Evolutionary conservation across 1,140 invertebrate genomes (phyloP).

Genomic region (Octopus sinensis): DNA sequence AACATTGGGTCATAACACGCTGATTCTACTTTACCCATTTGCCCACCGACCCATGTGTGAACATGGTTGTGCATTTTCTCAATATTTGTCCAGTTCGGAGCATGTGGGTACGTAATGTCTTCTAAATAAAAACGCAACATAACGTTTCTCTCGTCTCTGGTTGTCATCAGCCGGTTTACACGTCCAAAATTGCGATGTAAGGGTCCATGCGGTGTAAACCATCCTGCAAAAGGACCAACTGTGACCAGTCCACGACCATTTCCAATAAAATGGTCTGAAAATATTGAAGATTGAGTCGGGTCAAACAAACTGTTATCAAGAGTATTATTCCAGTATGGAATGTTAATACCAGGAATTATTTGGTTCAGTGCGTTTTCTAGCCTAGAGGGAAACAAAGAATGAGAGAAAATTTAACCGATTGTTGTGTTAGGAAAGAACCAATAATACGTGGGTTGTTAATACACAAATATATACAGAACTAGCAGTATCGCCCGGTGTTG

Average conservation of each 20-base stretch:
- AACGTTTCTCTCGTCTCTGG: conserved; percentile 31
- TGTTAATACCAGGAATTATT: conserved; percentile 33
- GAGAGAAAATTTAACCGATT: too few relatives aligned
- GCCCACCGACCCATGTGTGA: conserved; percentile 35
- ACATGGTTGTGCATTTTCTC: conserved; percentile 37
- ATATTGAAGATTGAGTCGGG: not conserved
- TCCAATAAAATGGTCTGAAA: not conserved
- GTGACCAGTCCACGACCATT: not conserved
- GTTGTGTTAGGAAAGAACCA: too few relatives aligned
- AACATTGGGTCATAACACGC: conserved; percentile 37
- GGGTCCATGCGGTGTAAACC: conserved; percentile 37
- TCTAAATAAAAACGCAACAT: conserved; percentile 27
- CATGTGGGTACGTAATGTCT: conserved; percentile 41
- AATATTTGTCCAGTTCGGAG: conserved; percentile 31
- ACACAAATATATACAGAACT: too few relatives aligned
- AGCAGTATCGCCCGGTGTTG: too few relatives aligned
- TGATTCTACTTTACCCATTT: conserved; percentile 35
- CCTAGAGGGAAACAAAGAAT: conserved; percentile 24
- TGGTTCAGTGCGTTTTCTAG: conserved; percentile 43
- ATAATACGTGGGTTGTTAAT: too few relatives aligned
- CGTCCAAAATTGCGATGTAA: conserved; percentile 35
- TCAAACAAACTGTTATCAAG: conserved; percentile 33
- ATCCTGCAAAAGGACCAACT: conserved; percentile 36
- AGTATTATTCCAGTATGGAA: conserved; percentile 49
- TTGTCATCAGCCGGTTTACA: conserved; percentile 27